phyloP scores from a whole-genome alignment of 2,888 invertebrate species.

The Anoplius nigerrimus region DNA sequence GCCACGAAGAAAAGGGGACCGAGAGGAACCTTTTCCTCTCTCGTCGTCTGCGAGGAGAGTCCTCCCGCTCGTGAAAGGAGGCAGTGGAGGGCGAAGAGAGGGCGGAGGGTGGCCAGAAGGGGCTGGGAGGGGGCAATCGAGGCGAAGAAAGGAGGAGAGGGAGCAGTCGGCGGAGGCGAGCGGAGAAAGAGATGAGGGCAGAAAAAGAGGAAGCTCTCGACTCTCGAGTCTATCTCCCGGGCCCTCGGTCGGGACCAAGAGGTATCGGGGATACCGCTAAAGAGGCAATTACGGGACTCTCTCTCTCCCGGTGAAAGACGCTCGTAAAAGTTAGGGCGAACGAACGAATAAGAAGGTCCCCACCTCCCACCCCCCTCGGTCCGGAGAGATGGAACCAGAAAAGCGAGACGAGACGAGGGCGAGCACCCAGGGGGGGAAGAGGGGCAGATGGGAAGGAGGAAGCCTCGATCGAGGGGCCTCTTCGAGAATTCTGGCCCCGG shows the following conservation, averaged over 20 bases:
- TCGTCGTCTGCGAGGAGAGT: no score
- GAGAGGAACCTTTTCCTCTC: no score
- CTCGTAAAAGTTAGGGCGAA: conserved; percentile 69
- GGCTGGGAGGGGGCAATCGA: conserved; percentile 6
- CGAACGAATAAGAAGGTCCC: conserved; percentile 46
- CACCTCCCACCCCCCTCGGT: neutral
- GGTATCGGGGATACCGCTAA: conserved; percentile 62
- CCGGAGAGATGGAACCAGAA: neutral
- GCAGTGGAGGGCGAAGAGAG: neutral
- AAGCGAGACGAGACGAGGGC: conserved; percentile 12
- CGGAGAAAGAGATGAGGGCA: neutral
- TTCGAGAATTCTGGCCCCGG: conserved; percentile 58
- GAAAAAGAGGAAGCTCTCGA: conserved; percentile 7
- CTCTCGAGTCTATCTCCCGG: conserved; percentile 9
- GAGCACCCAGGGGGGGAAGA: conserved; percentile 30
- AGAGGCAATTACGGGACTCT: conserved; percentile 71
- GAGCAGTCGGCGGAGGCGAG: conserved; percentile 1
- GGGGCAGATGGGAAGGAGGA: conserved; percentile 14
- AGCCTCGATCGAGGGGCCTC: conserved; percentile 45
- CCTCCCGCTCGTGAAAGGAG: no score
- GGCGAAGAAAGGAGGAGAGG: conserved; percentile 19
- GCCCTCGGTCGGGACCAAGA: conserved; percentile 5
- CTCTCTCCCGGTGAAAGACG: conserved; percentile 59
- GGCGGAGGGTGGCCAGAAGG: neutral
- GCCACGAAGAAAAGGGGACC: no score